Evolutionary conservation across 2,113 vertebrate species (phyloP).

Genomic region (Sigmodon hispidus): DNA sequence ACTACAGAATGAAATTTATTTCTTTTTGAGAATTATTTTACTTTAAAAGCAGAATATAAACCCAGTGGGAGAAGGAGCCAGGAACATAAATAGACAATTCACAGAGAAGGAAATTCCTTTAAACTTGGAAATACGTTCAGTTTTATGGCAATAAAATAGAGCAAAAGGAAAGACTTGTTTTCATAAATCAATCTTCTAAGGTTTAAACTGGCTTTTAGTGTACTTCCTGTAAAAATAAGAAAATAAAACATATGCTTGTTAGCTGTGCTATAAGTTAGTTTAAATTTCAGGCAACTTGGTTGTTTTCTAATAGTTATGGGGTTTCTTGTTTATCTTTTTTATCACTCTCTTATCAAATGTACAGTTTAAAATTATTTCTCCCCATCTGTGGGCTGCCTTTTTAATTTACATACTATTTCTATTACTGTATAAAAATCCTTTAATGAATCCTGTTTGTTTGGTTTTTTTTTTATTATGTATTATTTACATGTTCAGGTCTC

Average conservation of each 20-base stretch:
- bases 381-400: neutral
- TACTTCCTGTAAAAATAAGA: neutral
- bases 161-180: neutral
- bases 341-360: neutral
- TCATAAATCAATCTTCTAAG: neutral
- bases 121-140: slow-evolving; percentile 21
- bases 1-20: neutral
- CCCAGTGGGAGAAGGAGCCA: neutral
- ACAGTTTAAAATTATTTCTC: neutral
- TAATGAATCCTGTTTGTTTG: neutral
- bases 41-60: slow-evolving; percentile 58
- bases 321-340: neutral
- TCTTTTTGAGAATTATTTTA: slow-evolving; percentile 46
- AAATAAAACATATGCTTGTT: neutral
- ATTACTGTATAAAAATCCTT: neutral
- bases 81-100: slow-evolving; percentile 1
- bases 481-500: neutral
- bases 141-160: slow-evolving; percentile 14
- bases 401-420: neutral
- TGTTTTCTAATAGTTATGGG: neutral
- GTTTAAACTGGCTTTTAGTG: neutral
- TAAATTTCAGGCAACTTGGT: neutral
- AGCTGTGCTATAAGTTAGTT: neutral
- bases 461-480: neutral
- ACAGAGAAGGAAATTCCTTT: slow-evolving; percentile 24